Evolutionary conservation across 2,888 invertebrate genomes (phyloP), one percentile per base, ranked within the genome.

Genomic region (Plebejus melissa): DNA sequence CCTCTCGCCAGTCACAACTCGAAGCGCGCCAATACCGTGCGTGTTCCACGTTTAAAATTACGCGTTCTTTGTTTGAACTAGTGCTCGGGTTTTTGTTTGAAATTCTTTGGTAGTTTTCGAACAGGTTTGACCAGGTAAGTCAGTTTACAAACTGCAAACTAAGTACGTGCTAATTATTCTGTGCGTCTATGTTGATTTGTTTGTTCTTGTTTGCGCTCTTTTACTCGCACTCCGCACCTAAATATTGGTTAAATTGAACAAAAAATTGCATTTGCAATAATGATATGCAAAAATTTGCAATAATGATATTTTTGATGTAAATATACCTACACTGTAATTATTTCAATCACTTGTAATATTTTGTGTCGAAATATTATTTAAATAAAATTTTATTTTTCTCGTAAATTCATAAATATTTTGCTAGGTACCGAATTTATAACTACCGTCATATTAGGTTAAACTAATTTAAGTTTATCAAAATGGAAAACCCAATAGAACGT

Each of bases 1-100:
- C 69, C 75, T 57, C 74, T 74, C 74, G 72, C 58, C 78, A 79
- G 79, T 79, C 76, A 75, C 76, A 69, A 74, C 69, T 74, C 74
- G 74, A 75, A 46, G 57, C 77, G 75, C 76, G 76, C 58, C n/a
- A 74, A n/a, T 50, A 60, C 36, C 32, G 77, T 75, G 69, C 74
- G 69, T 76, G 54, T 74, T 74, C 74, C 28, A 57, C 58, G 70
- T 69, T 71, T 60, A 16, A 38, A 72, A 76, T 74, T 69, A 50
- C 65, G 74, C 69, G 74, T 36, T 69, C 70, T 75, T 75, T 75
- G 54, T 75, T 69, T 69, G n/a, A 70, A 71, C 75, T 38, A 71
- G 70, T 71, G 75, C 41, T 69, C 75, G 54, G 38, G n/a, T 69
- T 74, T 74, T 76, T 38, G 36, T 76, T 60, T 58, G 36, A 60